phyloP scores from a whole-genome alignment of 2,113 vertebrate genomes.

The Capra hircus region DNA sequence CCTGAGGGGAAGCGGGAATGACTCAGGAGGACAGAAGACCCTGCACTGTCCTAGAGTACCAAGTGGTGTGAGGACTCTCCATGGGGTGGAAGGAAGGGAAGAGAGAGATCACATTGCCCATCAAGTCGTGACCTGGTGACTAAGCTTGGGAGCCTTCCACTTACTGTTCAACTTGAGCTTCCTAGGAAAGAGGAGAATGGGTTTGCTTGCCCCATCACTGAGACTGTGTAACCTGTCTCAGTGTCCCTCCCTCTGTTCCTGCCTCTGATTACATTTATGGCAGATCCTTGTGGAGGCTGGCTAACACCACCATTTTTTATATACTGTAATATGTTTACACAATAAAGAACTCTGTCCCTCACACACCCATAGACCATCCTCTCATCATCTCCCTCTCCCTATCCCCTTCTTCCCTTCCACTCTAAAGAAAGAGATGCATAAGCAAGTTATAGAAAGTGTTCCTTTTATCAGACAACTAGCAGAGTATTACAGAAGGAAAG shows the following conservation, averaged over 20 bases:
- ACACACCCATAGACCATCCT: not conserved
- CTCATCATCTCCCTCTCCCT: not conserved
- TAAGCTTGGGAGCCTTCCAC: not conserved
- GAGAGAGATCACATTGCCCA: not conserved
- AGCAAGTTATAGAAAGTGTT: not conserved
- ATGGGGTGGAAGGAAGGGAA: not conserved
- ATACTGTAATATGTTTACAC: not conserved
- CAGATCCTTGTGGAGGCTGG: not conserved
- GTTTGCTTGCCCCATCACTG: not conserved
- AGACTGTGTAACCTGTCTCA: not conserved
- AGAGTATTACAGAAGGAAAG: not conserved
- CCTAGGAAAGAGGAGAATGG: not conserved
- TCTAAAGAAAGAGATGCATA: not conserved
- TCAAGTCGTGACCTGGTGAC: not conserved
- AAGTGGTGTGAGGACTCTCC: not conserved
- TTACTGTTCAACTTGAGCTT: not conserved
- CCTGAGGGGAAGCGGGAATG: not conserved
- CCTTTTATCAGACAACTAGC: not conserved
- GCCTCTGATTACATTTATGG: not conserved
- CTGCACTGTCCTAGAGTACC: not conserved
- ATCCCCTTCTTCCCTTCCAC: not conserved
- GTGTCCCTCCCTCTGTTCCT: not conserved
- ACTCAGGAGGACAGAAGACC: not conserved
- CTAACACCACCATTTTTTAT: not conserved
- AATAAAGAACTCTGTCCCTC: not conserved